These are phyloP conservation scores for Sebastes cheni DNA, from an alignment of 2,797 vertebrate species.

Conservation along the genomic window DNA sequence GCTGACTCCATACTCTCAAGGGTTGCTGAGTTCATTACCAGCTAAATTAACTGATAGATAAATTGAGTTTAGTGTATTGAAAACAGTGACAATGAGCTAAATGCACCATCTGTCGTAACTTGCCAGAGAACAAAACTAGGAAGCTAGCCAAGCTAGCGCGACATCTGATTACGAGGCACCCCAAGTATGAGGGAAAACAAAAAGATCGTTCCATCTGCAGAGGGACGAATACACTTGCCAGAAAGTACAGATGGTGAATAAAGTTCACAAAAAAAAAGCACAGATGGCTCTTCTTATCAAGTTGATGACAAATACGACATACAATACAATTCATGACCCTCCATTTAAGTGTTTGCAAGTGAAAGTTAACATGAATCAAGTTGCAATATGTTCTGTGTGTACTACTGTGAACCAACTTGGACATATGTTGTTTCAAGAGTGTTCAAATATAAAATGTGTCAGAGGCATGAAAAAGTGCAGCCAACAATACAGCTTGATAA, in stretches of 20 bases:
- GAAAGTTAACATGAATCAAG: neutral
- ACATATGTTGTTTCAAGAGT: neutral
- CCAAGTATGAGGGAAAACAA: slow-evolving; percentile 60
- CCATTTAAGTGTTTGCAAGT: neutral
- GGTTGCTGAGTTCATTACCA: slow-evolving; percentile 4
- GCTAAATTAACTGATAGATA: slow-evolving; percentile 20
- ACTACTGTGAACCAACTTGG: neutral
- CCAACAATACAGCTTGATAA: neutral
- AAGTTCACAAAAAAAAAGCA: slow-evolving; percentile 10
- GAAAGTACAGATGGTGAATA: slow-evolving; percentile 53
- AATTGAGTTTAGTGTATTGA: slow-evolving; percentile 29
- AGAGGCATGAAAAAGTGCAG: neutral
- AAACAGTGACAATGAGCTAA: slow-evolving; percentile 47
- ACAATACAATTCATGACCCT: slow-evolving; percentile 17
- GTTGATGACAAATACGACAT: slow-evolving; percentile 6
- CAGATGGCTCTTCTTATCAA: slow-evolving; percentile 42
- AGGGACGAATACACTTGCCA: slow-evolving; percentile 22
- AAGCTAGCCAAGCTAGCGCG: slow-evolving; percentile 26
- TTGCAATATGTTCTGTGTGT: neutral
- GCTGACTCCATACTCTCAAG: neutral
- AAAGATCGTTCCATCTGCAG: slow-evolving; percentile 47
- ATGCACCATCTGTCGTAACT: slow-evolving; percentile 49
- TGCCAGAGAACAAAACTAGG: slow-evolving; percentile 46
- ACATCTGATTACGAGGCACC: slow-evolving; percentile 56
- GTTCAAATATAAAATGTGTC: neutral